A percentile compares a stretch with the other conserved stretches of the same genome.
Evolutionary conservation across 2,113 vertebrate species (phyloP).

Genomic region (Vireo altiloquus): DNA sequence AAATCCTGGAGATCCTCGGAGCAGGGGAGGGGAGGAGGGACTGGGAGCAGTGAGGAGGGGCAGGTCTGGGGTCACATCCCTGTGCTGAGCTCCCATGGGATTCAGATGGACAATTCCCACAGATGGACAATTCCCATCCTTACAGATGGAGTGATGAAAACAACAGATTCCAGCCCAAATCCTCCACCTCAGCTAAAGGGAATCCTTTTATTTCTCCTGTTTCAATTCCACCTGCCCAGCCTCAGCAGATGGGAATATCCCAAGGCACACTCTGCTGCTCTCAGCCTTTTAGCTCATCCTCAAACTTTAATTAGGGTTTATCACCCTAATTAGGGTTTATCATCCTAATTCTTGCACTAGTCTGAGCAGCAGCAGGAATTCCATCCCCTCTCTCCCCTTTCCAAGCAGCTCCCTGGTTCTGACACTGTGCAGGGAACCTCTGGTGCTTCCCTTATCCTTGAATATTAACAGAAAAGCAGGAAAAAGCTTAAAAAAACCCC

Average conservation of each 20-base stretch:
- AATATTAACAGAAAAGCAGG: background rate
- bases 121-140: background rate
- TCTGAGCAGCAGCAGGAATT: background rate
- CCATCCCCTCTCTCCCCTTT: background rate
- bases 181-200: background rate
- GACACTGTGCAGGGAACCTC: background rate
- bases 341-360: background rate
- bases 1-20: background rate
- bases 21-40: background rate
- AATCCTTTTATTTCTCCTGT: background rate
- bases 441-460: background rate
- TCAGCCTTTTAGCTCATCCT: background rate
- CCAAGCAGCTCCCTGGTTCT: background rate
- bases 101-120: background rate
- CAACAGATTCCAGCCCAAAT: background rate
- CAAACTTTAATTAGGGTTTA: background rate
- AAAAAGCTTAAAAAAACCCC: background rate
- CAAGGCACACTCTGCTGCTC: background rate
- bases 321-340: background rate
- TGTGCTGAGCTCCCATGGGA: background rate
- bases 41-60: background rate
- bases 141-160: background rate
- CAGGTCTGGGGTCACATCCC: background rate
- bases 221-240: background rate
- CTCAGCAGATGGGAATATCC: background rate